Percentiles rank a stretch among this genome's conserved stretches.
These are phyloP conservation scores for Himantopus leucocephalus DNA, from an alignment of 2,113 vertebrate genomes.

Conservation along the genomic window DNA sequence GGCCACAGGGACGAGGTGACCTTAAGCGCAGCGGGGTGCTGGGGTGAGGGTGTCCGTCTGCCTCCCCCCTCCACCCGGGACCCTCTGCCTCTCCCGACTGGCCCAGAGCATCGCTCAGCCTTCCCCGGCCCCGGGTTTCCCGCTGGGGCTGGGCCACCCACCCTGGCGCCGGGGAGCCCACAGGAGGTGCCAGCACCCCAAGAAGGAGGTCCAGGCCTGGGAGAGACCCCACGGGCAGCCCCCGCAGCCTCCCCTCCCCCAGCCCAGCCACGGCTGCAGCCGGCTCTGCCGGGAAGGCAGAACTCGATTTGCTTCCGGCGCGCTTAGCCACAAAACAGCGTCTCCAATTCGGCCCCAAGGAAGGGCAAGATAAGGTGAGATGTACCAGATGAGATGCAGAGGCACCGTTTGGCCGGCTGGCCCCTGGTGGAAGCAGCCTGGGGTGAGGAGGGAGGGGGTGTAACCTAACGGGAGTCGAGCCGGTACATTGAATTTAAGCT, in stretches of 20 bases:
- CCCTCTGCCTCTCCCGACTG: background rate
- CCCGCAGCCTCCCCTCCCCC: background rate
- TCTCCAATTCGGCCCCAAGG: background rate
- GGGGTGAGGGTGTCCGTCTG: background rate
- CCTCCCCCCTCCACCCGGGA: background rate
- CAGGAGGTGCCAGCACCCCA: background rate
- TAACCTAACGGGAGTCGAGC: background rate
- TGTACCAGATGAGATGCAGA: background rate
- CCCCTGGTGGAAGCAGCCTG: background rate
- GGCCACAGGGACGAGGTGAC: fast-evolving
- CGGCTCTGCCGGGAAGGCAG: background rate
- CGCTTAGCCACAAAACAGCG: background rate
- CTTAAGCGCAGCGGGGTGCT: background rate
- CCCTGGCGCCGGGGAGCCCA: fast-evolving
- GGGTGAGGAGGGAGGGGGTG: background rate
- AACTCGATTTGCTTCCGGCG: background rate
- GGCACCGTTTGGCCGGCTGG: background rate
- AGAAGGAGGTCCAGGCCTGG: background rate
- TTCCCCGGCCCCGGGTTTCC: background rate
- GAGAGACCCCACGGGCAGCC: fast-evolving
- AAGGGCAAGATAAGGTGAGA: background rate
- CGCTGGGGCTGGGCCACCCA: background rate
- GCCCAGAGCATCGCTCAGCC: background rate
- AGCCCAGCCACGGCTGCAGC: background rate
- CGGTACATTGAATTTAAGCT: background rate